A percentile compares a stretch with the other conserved stretches of the same genome.
phyloP scores from a whole-genome alignment of 1,140 invertebrate genomes.

The Triops cancriformis region DNA sequence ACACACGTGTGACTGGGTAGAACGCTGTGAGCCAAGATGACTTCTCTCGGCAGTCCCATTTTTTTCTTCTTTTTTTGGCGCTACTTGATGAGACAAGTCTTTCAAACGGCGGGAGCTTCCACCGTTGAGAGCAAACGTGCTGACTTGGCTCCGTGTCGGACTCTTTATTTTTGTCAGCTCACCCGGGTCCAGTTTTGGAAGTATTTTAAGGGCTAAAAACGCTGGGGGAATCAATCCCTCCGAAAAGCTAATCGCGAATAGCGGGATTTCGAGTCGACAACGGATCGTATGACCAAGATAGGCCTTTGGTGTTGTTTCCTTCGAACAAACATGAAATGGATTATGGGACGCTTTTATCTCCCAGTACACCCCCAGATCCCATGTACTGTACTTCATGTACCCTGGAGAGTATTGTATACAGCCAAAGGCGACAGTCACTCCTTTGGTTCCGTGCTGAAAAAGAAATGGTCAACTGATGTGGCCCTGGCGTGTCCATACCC shows the following conservation, averaged over 20 bases:
- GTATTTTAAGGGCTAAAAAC: neutral
- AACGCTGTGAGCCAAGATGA: no score
- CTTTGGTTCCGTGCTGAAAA: neutral
- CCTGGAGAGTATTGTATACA: neutral
- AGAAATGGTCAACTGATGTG: neutral
- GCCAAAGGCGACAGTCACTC: no score
- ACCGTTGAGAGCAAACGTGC: neutral
- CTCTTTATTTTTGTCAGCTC: neutral
- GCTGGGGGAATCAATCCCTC: neutral
- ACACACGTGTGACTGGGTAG: no score
- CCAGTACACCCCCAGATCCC: neutral
- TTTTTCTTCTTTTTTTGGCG: neutral
- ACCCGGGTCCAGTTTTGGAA: neutral
- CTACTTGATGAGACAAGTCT: neutral
- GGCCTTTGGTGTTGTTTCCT: neutral
- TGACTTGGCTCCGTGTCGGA: neutral
- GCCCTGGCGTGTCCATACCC: neutral
- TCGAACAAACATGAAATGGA: neutral
- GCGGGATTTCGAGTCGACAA: neutral
- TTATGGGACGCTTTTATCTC: neutral
- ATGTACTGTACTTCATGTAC: neutral
- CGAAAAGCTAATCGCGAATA: neutral
- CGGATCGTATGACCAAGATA: neutral
- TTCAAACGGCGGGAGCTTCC: neutral
- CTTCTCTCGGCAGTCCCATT: no score